Evolutionary conservation across 2,888 invertebrate species (phyloP).

Genomic region (Caenorhabditis angaria): DNA sequence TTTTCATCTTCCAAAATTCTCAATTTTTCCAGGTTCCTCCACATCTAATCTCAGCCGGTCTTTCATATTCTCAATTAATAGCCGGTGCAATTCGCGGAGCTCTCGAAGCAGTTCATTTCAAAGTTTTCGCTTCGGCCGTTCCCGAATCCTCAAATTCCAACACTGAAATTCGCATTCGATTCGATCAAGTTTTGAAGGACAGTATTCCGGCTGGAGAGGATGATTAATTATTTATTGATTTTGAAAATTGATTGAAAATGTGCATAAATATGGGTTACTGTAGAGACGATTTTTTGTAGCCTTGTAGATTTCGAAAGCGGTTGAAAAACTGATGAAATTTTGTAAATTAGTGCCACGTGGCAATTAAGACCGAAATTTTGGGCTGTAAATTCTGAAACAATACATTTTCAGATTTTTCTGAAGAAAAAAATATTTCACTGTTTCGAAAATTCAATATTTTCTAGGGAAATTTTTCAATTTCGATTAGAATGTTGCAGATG

Average conservation of each 20-base stretch:
- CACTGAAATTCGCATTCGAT: constrained; percentile 93
- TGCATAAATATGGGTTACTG: neutral
- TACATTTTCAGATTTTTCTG: too few relatives aligned
- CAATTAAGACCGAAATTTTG: too few relatives aligned
- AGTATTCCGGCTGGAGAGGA: constrained; percentile 98
- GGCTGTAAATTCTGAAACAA: too few relatives aligned
- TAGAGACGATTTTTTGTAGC: neutral
- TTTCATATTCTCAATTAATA: constrained; percentile 77
- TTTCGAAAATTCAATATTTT: too few relatives aligned
- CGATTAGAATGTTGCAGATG: too few relatives aligned
- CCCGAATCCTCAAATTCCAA: constrained; percentile 56
- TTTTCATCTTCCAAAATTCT: too few relatives aligned
- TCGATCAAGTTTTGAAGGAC: constrained; percentile 92
- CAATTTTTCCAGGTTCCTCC: constrained; percentile 68
- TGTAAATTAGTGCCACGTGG: too few relatives aligned
- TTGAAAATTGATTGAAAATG: too few relatives aligned
- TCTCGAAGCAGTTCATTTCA: constrained; percentile 87
- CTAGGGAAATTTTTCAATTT: too few relatives aligned
- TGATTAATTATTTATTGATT: constrained; percentile 42
- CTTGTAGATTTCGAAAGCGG: too few relatives aligned
- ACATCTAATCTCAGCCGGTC: constrained; percentile 75
- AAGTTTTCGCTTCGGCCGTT: constrained; percentile 72
- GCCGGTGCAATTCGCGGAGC: constrained; percentile 89
- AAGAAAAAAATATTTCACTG: too few relatives aligned
- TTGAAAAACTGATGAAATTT: too few relatives aligned